Percentiles rank a stretch among this genome's conserved stretches.
Evolutionary conservation across 2,797 vertebrate genomes (phyloP).

Genomic region (Psittacula echo): DNA sequence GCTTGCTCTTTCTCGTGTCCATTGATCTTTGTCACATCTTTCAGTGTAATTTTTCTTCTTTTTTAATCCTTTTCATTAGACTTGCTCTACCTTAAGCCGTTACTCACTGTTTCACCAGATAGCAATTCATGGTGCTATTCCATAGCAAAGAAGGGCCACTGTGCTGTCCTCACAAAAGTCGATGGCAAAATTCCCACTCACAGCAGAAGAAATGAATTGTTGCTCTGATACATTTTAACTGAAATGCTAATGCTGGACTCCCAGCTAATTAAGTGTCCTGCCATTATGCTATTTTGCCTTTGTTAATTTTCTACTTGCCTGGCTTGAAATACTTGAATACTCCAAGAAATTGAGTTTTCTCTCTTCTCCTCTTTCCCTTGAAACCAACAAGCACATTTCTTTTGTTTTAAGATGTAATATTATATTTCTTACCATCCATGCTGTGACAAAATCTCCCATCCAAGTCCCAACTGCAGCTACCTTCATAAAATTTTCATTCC

Average conservation of each 20-base stretch:
- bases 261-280: not conserved
- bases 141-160: not conserved
- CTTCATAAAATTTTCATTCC: conserved; percentile 99
- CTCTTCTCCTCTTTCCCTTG: not conserved
- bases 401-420: not conserved
- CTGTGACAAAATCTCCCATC: conserved; percentile 99
- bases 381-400: not conserved
- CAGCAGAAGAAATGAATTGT: not conserved
- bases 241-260: not conserved
- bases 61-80: not conserved
- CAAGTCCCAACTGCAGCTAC: conserved; percentile 96
- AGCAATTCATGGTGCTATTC: not conserved
- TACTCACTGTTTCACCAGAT: not conserved
- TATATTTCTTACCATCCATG: conserved; percentile 93
- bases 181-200: not conserved
- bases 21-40: not conserved
- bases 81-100: not conserved
- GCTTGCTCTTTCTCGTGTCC: not conserved
- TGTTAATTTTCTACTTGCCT: not conserved
- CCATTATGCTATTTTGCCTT: not conserved
- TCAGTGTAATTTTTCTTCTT: not conserved
- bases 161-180: not conserved
- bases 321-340: not conserved
- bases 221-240: not conserved
- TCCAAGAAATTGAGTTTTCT: not conserved